Base-by-base conservation (phyloP, 2,888 invertebrate genomes). In the Pterostichus madidus region DNA sequence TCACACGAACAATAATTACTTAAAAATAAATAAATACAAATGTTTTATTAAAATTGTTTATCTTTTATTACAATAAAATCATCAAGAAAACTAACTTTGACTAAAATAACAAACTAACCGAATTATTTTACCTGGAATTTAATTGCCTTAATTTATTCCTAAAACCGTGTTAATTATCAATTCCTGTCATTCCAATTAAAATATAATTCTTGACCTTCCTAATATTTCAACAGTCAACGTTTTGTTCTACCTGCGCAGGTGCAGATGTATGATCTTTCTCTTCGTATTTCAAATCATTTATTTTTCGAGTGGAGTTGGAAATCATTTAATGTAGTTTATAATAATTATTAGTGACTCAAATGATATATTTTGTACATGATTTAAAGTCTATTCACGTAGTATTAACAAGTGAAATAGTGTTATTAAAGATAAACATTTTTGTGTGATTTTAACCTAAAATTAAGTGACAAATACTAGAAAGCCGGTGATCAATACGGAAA, bases 181-280 rank as follows among this genome's bases (percentile, higher is more conserved):
- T 59, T 59, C 3, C 24, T 24, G 3, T 24, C 24, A 56, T 59
- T 31, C 17, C 24, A n/a, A 35, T 10, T n/a, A 35, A 31, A 35
- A 32, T 64, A 7, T 32, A 11, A 35, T 35, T 64, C 64, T 35
- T 64, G 64, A 64, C 64, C 64, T 64, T 64, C 64, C 35, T 35
- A 64, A 64, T n/a, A 64, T 32, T 35, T 35, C 32, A 24, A 17
- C 31, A 32, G 31, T 6, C 35, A n/a, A 64, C 31, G 13, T 35
- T 64, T 64, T 13, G 64, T 32, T 64, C 3, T 2, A 64, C 64
- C 64, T 64, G 64, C 64, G 64, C 64, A 64, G 35, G 64, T 64
- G 35, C 35, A 35, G 61, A 32, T 61, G 61, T 61, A 32, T 35
- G n/a, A 39, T 39, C 3, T 35, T 13, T 39, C 64, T 35, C 11